Base-by-base conservation (phyloP, 2,888 invertebrate species). In the Eristalis tenax region DNA sequence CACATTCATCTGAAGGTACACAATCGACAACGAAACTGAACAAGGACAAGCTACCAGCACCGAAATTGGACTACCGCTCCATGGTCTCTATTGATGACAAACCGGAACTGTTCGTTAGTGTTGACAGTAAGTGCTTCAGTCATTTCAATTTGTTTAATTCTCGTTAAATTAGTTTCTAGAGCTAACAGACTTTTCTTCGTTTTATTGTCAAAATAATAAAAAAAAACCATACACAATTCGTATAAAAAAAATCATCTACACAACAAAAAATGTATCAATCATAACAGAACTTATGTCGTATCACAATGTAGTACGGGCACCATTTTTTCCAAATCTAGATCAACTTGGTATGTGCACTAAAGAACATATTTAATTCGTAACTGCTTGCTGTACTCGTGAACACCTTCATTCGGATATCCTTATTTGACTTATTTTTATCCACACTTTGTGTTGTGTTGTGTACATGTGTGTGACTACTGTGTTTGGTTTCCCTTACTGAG, bases 51-150 rank as follows among this genome's bases (percentile, higher is more conserved):
- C 97, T 97, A 70, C 96, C 96, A 90, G 95, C 95, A 89, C 97
- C 97, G 50, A 96, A 96, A 90, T 94, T 98, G 89, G 97, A 98
- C 93, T 98, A 98, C 93, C 96, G 97, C 91, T 97, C 97, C 91
- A 97, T 98, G 97, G 98, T 98, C 88, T 97, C 97, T 26, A 97
- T 98, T 89, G 98, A 98, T 91, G 99, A 99, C 92, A 98, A 97
- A 96, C 98, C 98, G 4, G 98, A 98, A 93, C 95, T 99, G 89
- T 98, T 99, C 94, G 97, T 97, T 89, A 97, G 98, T 69, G 97
- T 99, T 92, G 98, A 98, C 93, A 97, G 98, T 98, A 93, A 96
- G 97, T 96, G 89, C 11, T 22, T 18, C 6, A 1, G 2, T 23
- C n/a, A n/a, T 59, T 26, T 4, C 32, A 0, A 59, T 22, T 10